Evolutionary conservation across 2,888 invertebrate species (phyloP).

Genomic region (Amblyjoppa proteus): DNA sequence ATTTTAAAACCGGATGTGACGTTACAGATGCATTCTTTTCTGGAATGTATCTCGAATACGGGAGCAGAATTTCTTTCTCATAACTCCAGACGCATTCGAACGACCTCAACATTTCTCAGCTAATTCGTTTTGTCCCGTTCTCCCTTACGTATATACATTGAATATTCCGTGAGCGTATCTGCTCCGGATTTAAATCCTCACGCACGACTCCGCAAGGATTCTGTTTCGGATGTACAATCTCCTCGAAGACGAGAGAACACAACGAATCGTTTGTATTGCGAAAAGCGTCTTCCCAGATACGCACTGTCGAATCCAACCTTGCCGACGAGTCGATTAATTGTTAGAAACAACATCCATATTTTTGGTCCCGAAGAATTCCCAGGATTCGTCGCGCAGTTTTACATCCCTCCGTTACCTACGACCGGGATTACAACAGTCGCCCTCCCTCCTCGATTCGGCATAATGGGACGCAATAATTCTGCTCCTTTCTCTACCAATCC

Average conservation of each 20-base stretch:
- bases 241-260: slow-evolving; percentile 16
- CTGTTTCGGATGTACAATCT: slow-evolving; percentile 35
- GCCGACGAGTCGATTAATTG: background rate
- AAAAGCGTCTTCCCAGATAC: background rate
- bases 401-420: background rate
- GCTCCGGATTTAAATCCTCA: slow-evolving; percentile 46
- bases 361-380: background rate
- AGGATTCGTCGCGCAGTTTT: background rate
- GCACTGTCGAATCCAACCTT: slow-evolving; percentile 14
- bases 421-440: slow-evolving; percentile 33
- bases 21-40: no score
- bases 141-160: background rate
- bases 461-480: slow-evolving; percentile 61
- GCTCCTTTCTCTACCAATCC: slow-evolving; percentile 43
- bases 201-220: slow-evolving; percentile 28
- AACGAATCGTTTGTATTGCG: slow-evolving; percentile 16
- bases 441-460: slow-evolving; percentile 16
- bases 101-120: no score
- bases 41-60: no score
- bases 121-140: no score
- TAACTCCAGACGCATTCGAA: no score
- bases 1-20: no score
- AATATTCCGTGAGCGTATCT: slow-evolving; percentile 41
- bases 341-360: no score
- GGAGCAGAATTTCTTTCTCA: no score